Evolutionary conservation across 2,797 vertebrate species (phyloP), one percentile per base, ranked within the genome.

Genomic region (Tragelaphus eurycerus): DNA sequence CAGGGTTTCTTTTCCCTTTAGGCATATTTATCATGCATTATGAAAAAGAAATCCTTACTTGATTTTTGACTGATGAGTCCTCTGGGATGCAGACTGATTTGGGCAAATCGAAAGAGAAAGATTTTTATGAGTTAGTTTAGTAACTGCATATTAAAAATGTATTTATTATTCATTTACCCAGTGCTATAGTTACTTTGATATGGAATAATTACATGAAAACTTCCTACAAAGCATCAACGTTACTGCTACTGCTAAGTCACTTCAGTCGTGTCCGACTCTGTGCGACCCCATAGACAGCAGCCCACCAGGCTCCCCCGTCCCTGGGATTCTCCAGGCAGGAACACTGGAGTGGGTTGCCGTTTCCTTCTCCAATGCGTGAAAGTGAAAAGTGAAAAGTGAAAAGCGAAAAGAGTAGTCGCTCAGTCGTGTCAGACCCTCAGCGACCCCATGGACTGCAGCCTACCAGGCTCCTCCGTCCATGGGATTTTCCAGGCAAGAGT

Each of bases 1-100:
- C 1, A 71, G 27, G 2, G 19, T 16, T 81, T 16, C 71, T 74
- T 31, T 7, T 38, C 52, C 29, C 82, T 92, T 95, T 64, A 97
- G 43, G 17, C 31, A 29, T 81, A 97, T 93, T 89, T 82, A 96
- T 82, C 14, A 94, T 2, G 1, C 13, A 76, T 2, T 79, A 97
- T 84, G 96, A 89, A 81, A 96, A 2, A 97, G 76, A 96, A 97
- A 92, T 81, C 98, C 98, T 99, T 98, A 99, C 99, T 99, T 99
- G 98, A 99, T 98, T 98, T 99, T 99, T 97, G 98, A 98, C 89
- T 98, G 97, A 89, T 96, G 89, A 95, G 96, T 97, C 78, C 95
- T 98, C 93, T 98, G 98, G 74, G 98, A 97, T 67, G 60, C 94
- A 90, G 95, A 98, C 96, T 89, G 94, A 97, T 97, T 93, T 93